A percentile compares a stretch with the other conserved stretches of the same genome.
Evolutionary conservation across 2,888 invertebrate genomes (phyloP).

Genomic region (Pseudococcus longispinus): DNA sequence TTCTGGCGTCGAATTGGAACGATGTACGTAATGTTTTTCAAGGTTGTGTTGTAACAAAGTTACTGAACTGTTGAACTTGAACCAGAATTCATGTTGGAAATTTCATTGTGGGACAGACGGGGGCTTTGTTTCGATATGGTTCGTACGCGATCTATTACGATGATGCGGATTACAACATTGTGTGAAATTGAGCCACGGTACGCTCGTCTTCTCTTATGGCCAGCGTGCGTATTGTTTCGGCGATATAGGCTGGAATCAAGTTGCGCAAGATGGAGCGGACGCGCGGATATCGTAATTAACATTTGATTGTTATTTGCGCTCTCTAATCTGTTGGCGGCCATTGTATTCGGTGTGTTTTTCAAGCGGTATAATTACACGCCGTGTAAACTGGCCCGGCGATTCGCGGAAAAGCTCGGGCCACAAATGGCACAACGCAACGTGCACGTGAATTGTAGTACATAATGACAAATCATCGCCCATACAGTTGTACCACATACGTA

Average conservation of each 20-base stretch:
- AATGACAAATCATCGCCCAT: neutral
- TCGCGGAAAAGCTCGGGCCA: neutral
- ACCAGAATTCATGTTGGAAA: conserved; percentile 31
- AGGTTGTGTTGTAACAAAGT: conserved; percentile 17
- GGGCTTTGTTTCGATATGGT: conserved; percentile 29
- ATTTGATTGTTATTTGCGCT: conserved; percentile 10
- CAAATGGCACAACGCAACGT: neutral
- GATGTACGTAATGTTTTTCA: conserved; percentile 30
- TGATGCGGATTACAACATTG: conserved; percentile 4
- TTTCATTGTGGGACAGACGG: neutral
- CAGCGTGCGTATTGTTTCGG: neutral
- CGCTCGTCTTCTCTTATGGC: neutral
- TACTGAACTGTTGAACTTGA: conserved; percentile 37
- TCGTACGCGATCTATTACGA: neutral
- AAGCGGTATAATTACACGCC: neutral
- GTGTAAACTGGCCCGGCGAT: neutral
- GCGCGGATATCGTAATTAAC: neutral
- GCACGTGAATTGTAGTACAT: neutral
- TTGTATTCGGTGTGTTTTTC: neutral
- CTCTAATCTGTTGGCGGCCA: neutral
- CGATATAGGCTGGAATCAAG: neutral
- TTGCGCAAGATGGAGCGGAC: neutral
- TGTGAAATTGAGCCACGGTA: conserved; percentile 1
- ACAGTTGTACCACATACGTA: too few species aligned
- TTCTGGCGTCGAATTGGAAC: conserved; percentile 15